phyloP scores from a whole-genome alignment of 2,113 vertebrate genomes.

The Pseudonaja textilis region DNA sequence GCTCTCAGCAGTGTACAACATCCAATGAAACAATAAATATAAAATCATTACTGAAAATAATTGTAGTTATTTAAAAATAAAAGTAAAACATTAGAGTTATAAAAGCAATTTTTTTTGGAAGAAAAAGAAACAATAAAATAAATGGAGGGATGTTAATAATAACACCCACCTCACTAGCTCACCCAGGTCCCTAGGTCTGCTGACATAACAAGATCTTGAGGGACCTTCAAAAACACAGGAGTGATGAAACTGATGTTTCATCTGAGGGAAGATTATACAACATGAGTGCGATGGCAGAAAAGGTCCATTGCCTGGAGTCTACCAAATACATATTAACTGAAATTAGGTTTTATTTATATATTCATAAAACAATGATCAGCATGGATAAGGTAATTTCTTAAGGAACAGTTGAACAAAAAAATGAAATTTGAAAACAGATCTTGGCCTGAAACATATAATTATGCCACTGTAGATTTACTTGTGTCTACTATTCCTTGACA shows the following conservation, averaged over 20 bases:
- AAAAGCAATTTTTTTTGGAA: not conserved
- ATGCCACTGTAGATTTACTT: not conserved
- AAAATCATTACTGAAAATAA: not conserved
- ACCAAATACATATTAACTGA: not conserved
- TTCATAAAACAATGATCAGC: not conserved
- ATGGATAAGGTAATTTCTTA: not conserved
- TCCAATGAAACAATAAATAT: not conserved
- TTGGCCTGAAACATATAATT: not conserved
- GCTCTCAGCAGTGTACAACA: not conserved
- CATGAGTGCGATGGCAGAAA: not conserved
- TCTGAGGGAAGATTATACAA: not conserved
- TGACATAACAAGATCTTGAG: not conserved
- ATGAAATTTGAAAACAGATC: not conserved
- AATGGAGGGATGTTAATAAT: not conserved
- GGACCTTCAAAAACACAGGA: not conserved
- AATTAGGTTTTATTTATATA: not conserved
- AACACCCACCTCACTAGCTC: not conserved
- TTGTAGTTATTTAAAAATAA: not conserved
- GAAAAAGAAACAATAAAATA: not conserved
- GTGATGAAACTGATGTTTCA: not conserved
- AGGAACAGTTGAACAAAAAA: not conserved
- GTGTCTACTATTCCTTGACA: not conserved
- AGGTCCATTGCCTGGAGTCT: not conserved
- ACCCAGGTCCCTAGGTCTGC: not conserved
- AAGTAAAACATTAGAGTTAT: not conserved